A percentile compares a stretch with the other conserved stretches of the same genome.
Conservation (phyloP, 2,888 invertebrate genomes). For the Chalcis sispes region DNA sequence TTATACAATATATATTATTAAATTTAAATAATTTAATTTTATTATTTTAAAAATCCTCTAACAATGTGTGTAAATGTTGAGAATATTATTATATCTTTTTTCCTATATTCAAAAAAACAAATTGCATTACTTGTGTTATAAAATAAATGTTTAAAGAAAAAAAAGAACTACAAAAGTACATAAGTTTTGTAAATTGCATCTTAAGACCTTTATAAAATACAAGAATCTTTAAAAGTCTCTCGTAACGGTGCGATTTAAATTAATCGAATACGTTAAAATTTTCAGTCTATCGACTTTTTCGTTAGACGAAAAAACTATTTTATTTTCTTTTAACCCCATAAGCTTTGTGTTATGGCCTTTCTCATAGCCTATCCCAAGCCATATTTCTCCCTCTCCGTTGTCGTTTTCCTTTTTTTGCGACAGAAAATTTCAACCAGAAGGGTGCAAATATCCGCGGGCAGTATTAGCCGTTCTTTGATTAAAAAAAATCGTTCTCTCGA, state of each 20-base stretch:
- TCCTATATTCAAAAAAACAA: too few relatives aligned
- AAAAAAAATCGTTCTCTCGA: constrained; percentile 18
- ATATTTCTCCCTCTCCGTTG: background rate
- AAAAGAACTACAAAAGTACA: background rate
- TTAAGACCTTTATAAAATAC: constrained; percentile 19
- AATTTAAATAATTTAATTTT: too few relatives aligned
- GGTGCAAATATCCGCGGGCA: background rate
- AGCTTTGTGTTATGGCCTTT: too few relatives aligned
- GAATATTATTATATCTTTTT: too few relatives aligned
- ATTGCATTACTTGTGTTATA: background rate
- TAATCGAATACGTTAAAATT: background rate
- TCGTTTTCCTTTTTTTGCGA: background rate
- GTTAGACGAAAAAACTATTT: background rate
- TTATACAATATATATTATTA: too few relatives aligned
- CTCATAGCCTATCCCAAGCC: background rate
- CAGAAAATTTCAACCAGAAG: background rate
- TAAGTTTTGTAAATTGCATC: too few relatives aligned
- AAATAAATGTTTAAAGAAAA: background rate
- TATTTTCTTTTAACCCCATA: constrained; percentile 6
- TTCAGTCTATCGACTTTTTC: background rate
- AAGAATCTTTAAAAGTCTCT: background rate
- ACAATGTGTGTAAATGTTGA: too few relatives aligned
- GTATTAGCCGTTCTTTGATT: constrained; percentile 11
- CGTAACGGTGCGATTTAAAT: background rate
- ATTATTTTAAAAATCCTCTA: too few relatives aligned